A percentile compares a stretch with the other conserved stretches of the same genome.
Conservation (phyloP, 2,113 vertebrate genomes). For the Ictidomys tridecemlineatus region DNA sequence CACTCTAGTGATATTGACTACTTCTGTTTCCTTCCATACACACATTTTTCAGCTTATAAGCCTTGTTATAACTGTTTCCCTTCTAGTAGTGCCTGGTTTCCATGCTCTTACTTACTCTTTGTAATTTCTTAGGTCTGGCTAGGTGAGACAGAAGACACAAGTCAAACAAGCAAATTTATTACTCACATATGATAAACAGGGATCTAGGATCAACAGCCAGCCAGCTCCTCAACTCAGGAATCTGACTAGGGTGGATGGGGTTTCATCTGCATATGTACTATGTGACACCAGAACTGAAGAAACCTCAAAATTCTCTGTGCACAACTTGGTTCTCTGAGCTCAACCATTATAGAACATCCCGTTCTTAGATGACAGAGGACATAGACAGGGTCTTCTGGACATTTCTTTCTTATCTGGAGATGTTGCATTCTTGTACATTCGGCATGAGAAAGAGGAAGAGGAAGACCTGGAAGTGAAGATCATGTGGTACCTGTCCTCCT, state of each 20-base stretch:
- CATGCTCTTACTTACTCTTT: neutral
- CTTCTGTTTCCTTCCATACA: neutral
- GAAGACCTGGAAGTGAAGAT: neutral
- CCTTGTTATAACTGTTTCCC: neutral
- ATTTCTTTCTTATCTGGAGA: neutral
- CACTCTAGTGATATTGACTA: neutral
- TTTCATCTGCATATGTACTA: too few species aligned
- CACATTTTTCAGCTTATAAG: neutral
- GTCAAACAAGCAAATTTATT: neutral
- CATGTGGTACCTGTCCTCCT: neutral
- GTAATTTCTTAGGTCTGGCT: neutral
- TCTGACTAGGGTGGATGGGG: neutral
- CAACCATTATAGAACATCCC: neutral
- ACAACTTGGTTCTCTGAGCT: neutral
- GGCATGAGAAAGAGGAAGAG: neutral
- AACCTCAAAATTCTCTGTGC: too few species aligned
- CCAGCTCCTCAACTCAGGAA: neutral
- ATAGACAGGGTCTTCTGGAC: neutral
- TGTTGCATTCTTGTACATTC: too few species aligned
- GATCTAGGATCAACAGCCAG: neutral
- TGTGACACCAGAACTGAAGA: neutral
- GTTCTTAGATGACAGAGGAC: neutral
- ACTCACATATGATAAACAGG: neutral
- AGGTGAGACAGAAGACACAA: neutral
- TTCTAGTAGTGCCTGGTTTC: neutral